phyloP scores from a whole-genome alignment of 2,797 vertebrate species.

The Ctenochaetus hawaiiensis region DNA sequence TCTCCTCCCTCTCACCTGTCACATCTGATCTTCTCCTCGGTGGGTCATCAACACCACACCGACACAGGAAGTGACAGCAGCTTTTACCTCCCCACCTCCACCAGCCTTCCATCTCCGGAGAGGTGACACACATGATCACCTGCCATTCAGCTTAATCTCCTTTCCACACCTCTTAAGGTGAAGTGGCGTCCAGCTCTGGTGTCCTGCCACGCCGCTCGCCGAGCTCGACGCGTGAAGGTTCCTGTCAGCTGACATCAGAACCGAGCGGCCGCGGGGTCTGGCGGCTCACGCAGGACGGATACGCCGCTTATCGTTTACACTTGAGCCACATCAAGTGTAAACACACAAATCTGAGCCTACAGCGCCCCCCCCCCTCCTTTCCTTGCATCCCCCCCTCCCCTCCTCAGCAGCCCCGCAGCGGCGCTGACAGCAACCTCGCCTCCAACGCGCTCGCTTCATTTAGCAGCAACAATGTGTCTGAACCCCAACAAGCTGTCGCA shows the following conservation, averaged over 20 bases:
- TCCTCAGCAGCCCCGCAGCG: slow-evolving; percentile 1
- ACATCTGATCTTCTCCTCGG: slow-evolving; percentile 76
- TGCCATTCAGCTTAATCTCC: slow-evolving; percentile 70
- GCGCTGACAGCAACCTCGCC: slow-evolving; percentile 66
- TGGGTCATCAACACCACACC: slow-evolving; percentile 59
- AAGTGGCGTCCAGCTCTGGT: slow-evolving; percentile 76
- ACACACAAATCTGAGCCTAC: slow-evolving; percentile 60
- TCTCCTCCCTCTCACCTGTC: slow-evolving; percentile 87
- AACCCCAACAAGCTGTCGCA: slow-evolving; percentile 79
- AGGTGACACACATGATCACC: slow-evolving; percentile 49
- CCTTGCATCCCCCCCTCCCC: background rate
- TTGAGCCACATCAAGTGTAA: slow-evolving; percentile 63
- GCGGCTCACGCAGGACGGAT: slow-evolving; percentile 32
- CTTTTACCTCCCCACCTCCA: slow-evolving; percentile 75
- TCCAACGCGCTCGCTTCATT: slow-evolving; percentile 80
- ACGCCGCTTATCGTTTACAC: slow-evolving; percentile 70
- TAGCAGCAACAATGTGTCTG: slow-evolving; percentile 83
- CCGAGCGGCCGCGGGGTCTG: slow-evolving; percentile 30
- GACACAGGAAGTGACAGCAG: slow-evolving; percentile 83
- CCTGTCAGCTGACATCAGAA: slow-evolving; percentile 40
- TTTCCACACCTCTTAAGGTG: slow-evolving; percentile 76
- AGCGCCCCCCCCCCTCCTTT: background rate
- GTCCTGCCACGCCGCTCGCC: slow-evolving; percentile 61
- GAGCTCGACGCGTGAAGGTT: slow-evolving; percentile 23
- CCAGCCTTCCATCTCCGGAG: slow-evolving; percentile 3